Percentiles rank a stretch among this genome's conserved stretches.
These are phyloP conservation scores for Ovis canadensis DNA, from an alignment of 2,113 vertebrate genomes.

Conservation along the genomic window DNA sequence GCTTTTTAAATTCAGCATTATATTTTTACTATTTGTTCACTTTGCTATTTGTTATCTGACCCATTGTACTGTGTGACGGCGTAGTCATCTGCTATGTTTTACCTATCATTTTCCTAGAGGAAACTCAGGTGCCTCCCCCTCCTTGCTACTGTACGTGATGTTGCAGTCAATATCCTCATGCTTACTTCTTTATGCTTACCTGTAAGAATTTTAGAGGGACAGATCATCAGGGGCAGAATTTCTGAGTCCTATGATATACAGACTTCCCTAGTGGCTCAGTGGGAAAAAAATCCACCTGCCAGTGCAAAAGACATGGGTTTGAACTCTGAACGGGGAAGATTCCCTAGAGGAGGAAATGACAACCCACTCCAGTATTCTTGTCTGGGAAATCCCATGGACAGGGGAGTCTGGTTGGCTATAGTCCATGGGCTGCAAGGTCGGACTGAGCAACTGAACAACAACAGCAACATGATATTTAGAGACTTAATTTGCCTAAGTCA, in stretches of 20 bases:
- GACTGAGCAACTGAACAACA: neutral
- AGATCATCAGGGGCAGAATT: neutral
- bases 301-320: neutral
- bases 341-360: neutral
- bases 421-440: neutral
- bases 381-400: neutral
- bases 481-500: neutral
- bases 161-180: neutral
- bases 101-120: neutral
- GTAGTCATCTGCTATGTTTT: neutral
- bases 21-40: neutral
- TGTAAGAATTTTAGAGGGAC: neutral
- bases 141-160: fast-evolving
- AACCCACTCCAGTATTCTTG: neutral
- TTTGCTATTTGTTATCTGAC: neutral
- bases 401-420: neutral
- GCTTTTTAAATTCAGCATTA: neutral
- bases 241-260: fast-evolving
- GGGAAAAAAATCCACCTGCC: neutral
- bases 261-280: neutral
- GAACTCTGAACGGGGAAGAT: neutral
- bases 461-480: too few relatives aligned
- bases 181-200: neutral
- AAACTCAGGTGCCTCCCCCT: neutral
- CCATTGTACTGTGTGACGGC: neutral